A percentile compares a stretch with the other conserved stretches of the same genome.
Conservation (phyloP, 1,140 invertebrate genomes). For the Calliphora vicina region DNA sequence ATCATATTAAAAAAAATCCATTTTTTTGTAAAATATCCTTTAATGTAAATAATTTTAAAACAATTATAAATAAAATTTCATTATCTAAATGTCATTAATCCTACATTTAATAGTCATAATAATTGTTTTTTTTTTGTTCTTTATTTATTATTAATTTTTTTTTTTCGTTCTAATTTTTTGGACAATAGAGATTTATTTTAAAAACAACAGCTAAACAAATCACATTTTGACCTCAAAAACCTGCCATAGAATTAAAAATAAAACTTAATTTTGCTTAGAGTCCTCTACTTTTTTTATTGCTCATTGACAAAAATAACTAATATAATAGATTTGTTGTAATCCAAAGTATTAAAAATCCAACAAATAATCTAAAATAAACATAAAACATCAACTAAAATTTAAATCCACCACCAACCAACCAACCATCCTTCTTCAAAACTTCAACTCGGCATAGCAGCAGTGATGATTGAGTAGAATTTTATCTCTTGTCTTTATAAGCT, state of each 20-base stretch:
- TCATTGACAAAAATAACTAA: too few species aligned
- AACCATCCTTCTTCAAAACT: not conserved
- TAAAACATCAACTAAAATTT: not conserved
- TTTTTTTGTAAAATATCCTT: not conserved
- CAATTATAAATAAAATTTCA: not conserved
- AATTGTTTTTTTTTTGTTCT: not conserved
- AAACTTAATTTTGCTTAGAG: too few species aligned
- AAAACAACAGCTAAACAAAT: too few species aligned
- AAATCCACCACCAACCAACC: not conserved
- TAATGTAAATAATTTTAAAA: not conserved
- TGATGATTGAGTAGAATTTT: conserved; percentile 30
- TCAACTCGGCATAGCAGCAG: conserved; percentile 26
- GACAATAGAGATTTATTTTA: not conserved
- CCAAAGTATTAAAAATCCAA: too few species aligned
- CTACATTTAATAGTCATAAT: not conserved
- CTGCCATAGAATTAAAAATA: not conserved
- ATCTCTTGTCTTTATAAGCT: not conserved
- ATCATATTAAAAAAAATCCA: not conserved
- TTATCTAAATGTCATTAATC: not conserved
- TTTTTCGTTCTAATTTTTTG: not conserved
- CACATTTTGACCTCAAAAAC: too few species aligned
- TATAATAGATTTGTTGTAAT: not conserved
- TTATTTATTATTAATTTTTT: not conserved
- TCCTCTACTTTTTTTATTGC: too few species aligned
- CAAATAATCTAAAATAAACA: not conserved